Evolutionary conservation across 2,113 vertebrate species (phyloP), one percentile per base, ranked within the genome.

Genomic region (Xerus inauris): DNA sequence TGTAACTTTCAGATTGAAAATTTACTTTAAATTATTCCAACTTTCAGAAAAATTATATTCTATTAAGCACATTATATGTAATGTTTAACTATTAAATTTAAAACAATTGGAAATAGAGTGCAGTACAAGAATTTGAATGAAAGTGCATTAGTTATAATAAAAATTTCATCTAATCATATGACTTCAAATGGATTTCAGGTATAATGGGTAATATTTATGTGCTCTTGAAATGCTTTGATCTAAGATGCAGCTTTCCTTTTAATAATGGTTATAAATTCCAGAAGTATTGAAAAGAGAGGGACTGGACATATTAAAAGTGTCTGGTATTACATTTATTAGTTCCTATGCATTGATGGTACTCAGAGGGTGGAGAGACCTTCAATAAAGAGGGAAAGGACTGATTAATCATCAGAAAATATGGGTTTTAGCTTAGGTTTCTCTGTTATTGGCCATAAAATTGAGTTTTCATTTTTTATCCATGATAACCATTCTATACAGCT

Each of bases 1-100:
- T 35, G 7, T 35, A 87, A 94, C 47, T 89, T 87, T 59, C 64
- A 81, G 51, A 54, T 64, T 3, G 1, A 96, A 40, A 75, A 42
- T 65, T 85, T 83, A 59, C n/a, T 47, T 91, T 72, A 87, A 91
- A 94, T 80, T 67, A 69, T 76, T 94, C 11, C 35, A 91, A 42
- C 17, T 80, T 94, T 71, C 38, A 95, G 38, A 64, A 19, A 85
- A 84, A 94, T 64, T 3, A 2, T 72, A 22, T 75, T 91, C 17
- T 40, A 64, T 89, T 75, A 35, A 47, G 6, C 11, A 47, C 83
- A 19, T 54, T 47, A 8, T 64, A 65, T 79, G 38, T 16, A 57
- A 65, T 2, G 0, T 77, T 87, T 94, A 93, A 71, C 38, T 80
- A 30, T 72, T 91, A 89, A 81, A 3, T 67, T 81, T 28, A 59